phyloP scores from a whole-genome alignment of 37 sponge, comb jelly and placozoan genomes.

The Aplysina aerophoba region DNA sequence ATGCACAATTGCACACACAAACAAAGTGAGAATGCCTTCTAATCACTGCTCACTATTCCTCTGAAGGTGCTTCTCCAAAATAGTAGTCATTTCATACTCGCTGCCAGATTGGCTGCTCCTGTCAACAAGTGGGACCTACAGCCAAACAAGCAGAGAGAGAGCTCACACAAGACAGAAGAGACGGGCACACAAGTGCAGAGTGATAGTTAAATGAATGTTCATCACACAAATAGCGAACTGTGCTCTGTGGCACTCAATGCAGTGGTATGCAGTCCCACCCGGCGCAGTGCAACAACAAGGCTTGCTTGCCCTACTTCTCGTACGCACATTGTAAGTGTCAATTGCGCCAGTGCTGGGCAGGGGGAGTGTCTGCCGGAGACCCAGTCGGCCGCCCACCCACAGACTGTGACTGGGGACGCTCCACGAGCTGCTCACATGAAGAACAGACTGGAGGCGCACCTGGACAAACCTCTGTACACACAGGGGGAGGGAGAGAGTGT shows the following conservation, averaged over 20 bases:
- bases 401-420: slow-evolving; percentile 44
- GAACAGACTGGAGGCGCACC: slow-evolving; percentile 63
- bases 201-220: too few species aligned
- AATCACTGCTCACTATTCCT: background rate
- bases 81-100: slow-evolving; percentile 30
- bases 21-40: too few species aligned
- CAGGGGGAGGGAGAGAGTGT: too few species aligned
- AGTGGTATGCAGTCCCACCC: too few species aligned
- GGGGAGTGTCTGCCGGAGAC: slow-evolving; percentile 69
- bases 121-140: slow-evolving; percentile 1
- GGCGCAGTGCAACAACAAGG: too few species aligned
- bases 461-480: slow-evolving; percentile 33
- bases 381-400: slow-evolving; percentile 70
- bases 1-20: too few species aligned
- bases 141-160: too few species aligned
- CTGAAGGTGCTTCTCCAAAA: background rate
- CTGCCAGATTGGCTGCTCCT: background rate
- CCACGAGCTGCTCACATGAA: slow-evolving; percentile 59
- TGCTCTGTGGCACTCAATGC: too few species aligned
- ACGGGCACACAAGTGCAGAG: too few species aligned
- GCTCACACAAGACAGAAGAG: too few species aligned
- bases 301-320: too few species aligned
- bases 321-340: slow-evolving; percentile 53
- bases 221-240: too few species aligned
- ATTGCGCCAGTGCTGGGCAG: slow-evolving; percentile 70